These are phyloP conservation scores for Chamaea fasciata DNA, from an alignment of 2,113 vertebrate species.

Conservation along the genomic window DNA sequence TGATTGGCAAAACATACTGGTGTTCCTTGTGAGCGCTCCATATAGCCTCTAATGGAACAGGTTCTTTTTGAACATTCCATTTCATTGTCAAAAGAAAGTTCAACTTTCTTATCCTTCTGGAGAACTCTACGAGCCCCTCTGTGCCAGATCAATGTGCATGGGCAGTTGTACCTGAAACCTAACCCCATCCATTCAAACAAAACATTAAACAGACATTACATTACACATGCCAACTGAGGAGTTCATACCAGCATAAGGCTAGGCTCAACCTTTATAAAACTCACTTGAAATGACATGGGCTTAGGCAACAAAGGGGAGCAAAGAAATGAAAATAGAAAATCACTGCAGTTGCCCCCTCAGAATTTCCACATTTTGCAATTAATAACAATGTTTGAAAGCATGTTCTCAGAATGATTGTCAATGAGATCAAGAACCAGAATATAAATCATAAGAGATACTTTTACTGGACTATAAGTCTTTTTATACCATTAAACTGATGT, in stretches of 20 bases:
- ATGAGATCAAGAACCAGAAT: not conserved
- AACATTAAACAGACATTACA: not conserved
- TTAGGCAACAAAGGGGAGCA: not conserved
- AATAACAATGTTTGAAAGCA: not conserved
- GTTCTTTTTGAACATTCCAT: not conserved
- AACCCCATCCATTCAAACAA: accelerated
- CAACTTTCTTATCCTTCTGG: not conserved
- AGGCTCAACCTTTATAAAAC: not conserved
- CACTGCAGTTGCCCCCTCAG: not conserved
- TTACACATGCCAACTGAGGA: not conserved
- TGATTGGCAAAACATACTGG: not conserved
- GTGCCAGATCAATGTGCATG: not conserved
- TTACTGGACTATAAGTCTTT: not conserved
- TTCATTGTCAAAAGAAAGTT: not conserved
- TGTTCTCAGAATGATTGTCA: not conserved
- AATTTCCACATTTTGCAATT: not conserved
- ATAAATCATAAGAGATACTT: not conserved
- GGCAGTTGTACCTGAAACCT: not conserved
- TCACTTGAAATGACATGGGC: not conserved
- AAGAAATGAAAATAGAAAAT: not conserved
- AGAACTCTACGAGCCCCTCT: not conserved
- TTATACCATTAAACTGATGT: not conserved
- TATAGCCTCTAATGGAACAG: not conserved
- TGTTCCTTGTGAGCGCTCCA: not conserved
- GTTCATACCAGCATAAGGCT: not conserved